Percentiles rank a stretch among this genome's conserved stretches.
These are phyloP conservation scores for Myotis findleyi DNA, from an alignment of 2,797 vertebrate genomes.

Conservation along the genomic window DNA sequence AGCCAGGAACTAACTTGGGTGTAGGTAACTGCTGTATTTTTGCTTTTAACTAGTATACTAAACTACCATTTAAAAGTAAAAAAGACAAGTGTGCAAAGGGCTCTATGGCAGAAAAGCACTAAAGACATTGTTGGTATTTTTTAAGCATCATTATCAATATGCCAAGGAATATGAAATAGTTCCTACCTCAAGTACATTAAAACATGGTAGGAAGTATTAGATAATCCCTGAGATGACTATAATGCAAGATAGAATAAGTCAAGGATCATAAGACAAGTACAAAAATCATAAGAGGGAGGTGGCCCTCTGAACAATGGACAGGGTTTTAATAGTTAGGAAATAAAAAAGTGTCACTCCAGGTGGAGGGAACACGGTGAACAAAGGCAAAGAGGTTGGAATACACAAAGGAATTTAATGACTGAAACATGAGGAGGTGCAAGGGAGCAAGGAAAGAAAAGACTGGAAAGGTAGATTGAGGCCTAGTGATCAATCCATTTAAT, in stretches of 20 bases:
- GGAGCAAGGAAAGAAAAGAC: constrained; percentile 31
- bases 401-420: not conserved
- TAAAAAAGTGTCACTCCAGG: constrained; percentile 14
- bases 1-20: not conserved
- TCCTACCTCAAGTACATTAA: not conserved
- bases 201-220: not conserved
- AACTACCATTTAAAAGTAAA: not conserved
- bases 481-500: constrained; percentile 32
- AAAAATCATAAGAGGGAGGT: not conserved
- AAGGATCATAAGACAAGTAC: not conserved
- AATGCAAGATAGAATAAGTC: not conserved
- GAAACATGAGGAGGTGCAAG: not conserved
- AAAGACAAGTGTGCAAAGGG: not conserved
- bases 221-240: not conserved
- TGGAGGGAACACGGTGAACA: not conserved
- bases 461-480: not conserved
- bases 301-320: not conserved
- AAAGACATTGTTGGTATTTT: not conserved
- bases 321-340: not conserved
- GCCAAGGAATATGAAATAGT: not conserved
- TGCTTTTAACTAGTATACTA: not conserved
- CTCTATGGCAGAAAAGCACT: not conserved
- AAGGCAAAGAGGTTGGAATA: not conserved
- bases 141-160: not conserved
- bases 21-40: not conserved